A percentile compares a stretch with the other conserved stretches of the same genome.
These are phyloP conservation scores for Noctilio leporinus DNA, from an alignment of 2,113 vertebrate species.

Conservation along the genomic window DNA sequence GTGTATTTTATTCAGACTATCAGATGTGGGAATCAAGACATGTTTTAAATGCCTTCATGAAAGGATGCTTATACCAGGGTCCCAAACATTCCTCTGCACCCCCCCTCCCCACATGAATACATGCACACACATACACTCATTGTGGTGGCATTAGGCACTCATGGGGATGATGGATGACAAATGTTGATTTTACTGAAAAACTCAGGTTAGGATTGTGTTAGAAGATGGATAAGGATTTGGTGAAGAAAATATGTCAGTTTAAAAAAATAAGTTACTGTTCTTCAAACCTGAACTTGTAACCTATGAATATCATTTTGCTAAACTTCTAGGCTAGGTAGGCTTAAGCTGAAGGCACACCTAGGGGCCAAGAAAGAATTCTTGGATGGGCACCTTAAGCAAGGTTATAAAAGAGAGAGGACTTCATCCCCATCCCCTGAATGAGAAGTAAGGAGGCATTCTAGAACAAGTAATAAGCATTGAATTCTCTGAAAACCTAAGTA, in stretches of 20 bases:
- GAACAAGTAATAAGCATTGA: background rate
- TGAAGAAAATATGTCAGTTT: background rate
- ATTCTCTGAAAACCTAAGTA: background rate
- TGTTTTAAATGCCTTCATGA: background rate
- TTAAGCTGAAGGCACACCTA: background rate
- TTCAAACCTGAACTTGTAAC: background rate
- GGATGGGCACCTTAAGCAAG: background rate
- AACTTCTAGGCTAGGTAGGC: background rate
- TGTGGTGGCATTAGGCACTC: background rate
- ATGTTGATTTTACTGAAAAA: background rate
- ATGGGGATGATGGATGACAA: background rate
- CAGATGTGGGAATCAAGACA: background rate
- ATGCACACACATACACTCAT: background rate
- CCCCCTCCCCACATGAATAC: background rate
- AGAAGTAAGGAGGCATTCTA: background rate
- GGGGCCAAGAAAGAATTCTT: background rate
- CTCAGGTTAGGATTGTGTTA: background rate
- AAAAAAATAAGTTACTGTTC: background rate
- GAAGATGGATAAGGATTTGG: background rate
- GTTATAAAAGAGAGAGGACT: background rate
- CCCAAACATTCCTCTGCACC: background rate
- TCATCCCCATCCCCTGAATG: background rate
- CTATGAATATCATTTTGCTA: background rate
- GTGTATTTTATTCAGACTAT: background rate
- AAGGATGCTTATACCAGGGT: background rate